Evolutionary conservation across 2,113 vertebrate species (phyloP), one percentile per base, ranked within the genome.

Genomic region (Notothenia coriiceps): DNA sequence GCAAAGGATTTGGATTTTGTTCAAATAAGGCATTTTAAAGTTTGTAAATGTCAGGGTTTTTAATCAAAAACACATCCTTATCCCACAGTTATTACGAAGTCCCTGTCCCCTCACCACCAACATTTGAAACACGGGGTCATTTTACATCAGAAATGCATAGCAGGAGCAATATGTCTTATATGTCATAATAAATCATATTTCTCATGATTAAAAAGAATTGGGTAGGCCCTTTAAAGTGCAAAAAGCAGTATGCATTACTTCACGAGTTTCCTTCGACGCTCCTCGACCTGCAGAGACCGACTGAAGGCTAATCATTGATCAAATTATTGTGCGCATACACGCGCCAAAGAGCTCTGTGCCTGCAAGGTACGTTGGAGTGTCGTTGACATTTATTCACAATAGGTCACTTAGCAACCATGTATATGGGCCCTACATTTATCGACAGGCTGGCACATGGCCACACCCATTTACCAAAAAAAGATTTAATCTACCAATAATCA

Each of bases 221-320:
- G 5, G 35, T 64, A 17, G 3, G 15, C 20, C 20, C 6, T 62
- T 67, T 12, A 54, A 65, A 77, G 22, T 22, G 18, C 11, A 25
- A 72, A 29, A 57, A 50, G 6, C 46, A 35, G n/a, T 25, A 11
- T 9, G 9, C 14, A 40, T 5, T 49, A 62, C 70, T 52, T 50
- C 15, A 29, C 51, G 73, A 40, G 65, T 70, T 74, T 54, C 70
- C 56, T 55, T 18, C 47, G 52, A 70, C 61, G 60, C 65, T 50
- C 40, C 35, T 52, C 18, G 6, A n/a, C 4, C 77, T 25, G 67
- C 81, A 76, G 51, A 68, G 59, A 43, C 20, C 15, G 14, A 52
- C 20, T 75, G 77, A 83, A 35, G 35, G 89, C 47, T 91, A 89
- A 93, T 90, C 89, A 88, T 89, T 92, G 84, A 92, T 88, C 75